These are phyloP conservation scores for Sminthopsis crassicaudata DNA, from an alignment of 2,113 vertebrate genomes.

Conservation along the genomic window DNA sequence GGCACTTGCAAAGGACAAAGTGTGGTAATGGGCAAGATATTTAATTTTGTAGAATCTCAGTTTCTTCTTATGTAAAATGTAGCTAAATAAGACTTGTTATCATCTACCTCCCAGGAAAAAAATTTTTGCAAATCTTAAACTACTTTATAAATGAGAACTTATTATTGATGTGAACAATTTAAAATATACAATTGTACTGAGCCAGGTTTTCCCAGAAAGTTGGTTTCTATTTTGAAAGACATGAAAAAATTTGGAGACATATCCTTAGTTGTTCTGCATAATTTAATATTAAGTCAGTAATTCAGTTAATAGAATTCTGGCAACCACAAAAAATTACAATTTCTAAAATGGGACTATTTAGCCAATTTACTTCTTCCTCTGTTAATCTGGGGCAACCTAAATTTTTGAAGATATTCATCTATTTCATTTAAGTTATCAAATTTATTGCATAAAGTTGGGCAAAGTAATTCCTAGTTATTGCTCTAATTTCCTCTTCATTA, in stretches of 20 bases:
- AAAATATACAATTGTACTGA: not conserved
- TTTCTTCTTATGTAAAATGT: not conserved
- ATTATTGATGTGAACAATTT: not conserved
- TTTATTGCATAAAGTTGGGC: too few relatives aligned
- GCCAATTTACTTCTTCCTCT: too few relatives aligned
- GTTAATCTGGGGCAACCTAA: too few relatives aligned
- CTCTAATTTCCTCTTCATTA: too few relatives aligned
- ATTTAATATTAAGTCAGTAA: too few relatives aligned
- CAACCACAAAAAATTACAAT: not conserved
- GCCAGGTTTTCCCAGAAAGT: not conserved
- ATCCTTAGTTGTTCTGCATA: not conserved
- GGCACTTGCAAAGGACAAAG: not conserved
- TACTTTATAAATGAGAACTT: not conserved
- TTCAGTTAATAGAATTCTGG: not conserved
- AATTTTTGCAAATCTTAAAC: not conserved
- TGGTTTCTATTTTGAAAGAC: not conserved
- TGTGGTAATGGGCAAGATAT: not conserved
- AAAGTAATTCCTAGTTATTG: too few relatives aligned
- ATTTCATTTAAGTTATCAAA: too few relatives aligned
- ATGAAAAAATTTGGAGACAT: not conserved
- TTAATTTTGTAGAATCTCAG: not conserved
- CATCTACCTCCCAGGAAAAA: too few relatives aligned
- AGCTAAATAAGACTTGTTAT: not conserved
- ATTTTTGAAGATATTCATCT: too few relatives aligned
- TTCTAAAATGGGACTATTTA: too few relatives aligned